phyloP scores from a whole-genome alignment of 2,113 vertebrate genomes.

The Hippocampus abdominalis region DNA sequence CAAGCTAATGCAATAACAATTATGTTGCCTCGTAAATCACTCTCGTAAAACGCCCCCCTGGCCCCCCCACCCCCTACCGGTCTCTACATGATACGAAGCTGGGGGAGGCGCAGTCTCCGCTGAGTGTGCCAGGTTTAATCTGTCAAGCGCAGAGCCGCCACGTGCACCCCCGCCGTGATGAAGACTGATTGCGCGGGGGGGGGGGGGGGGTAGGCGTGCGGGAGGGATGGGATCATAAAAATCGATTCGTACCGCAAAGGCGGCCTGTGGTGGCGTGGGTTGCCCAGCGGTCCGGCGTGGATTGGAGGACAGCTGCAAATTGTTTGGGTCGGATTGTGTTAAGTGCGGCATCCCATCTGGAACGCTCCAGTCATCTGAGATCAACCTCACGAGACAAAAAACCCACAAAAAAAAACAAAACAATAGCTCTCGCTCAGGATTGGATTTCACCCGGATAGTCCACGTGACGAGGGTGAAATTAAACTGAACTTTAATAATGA shows the following conservation, averaged over 20 bases:
- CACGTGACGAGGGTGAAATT: not conserved
- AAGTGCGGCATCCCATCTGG: conserved; percentile 12
- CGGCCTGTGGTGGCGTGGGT: conserved; percentile 5
- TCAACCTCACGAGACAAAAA: not conserved
- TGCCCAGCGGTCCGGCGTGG: conserved; percentile 26
- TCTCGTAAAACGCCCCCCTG: not conserved
- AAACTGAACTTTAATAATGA: not conserved
- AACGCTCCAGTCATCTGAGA: not conserved
- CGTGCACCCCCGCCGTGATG: conserved; percentile 48
- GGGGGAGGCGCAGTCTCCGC: conserved; percentile 36
- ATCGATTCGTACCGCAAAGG: conserved; percentile 48
- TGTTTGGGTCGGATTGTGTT: conserved; percentile 31
- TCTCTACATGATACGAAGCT: conserved; percentile 8
- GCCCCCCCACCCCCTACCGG: conserved; percentile 1
- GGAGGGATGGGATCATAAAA: conserved; percentile 53
- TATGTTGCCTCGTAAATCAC: conserved; percentile 19
- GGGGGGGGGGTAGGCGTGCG: no score
- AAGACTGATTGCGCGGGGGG: conserved; percentile 44
- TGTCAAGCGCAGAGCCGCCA: conserved; percentile 39
- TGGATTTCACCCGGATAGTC: not conserved
- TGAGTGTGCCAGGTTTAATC: conserved; percentile 40
- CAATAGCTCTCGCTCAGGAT: not conserved
- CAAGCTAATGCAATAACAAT: conserved; percentile 25
- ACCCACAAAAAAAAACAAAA: not conserved
- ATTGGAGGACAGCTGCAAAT: conserved; percentile 25